Conservation (phyloP, 2,888 invertebrate genomes). For the Leptopterna dolabrata region DNA sequence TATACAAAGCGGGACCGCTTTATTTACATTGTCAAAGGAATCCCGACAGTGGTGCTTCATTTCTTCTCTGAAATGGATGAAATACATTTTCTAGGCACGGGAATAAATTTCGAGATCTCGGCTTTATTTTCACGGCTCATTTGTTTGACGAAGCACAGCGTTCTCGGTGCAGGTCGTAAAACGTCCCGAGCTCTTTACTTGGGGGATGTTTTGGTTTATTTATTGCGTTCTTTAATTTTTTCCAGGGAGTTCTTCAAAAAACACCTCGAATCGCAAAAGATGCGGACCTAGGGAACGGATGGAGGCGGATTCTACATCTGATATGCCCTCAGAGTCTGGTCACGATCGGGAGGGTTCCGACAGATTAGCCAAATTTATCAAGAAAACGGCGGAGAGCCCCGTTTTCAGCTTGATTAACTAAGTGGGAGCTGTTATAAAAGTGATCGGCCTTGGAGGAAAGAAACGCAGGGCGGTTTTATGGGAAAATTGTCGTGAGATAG, state of each 20-base stretch:
- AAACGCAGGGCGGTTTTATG: background rate
- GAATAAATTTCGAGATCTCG: background rate
- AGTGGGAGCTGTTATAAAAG: constrained; percentile 44
- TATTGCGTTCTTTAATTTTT: background rate
- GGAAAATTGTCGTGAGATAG: background rate
- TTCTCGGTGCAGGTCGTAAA: background rate
- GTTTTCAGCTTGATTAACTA: constrained; percentile 40
- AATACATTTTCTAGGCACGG: background rate
- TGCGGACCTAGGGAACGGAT: background rate
- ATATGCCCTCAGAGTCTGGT: constrained; percentile 16
- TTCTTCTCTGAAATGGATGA: background rate
- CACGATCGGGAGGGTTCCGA: constrained; percentile 22
- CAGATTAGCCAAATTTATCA: constrained; percentile 50
- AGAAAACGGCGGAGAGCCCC: background rate
- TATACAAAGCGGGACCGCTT: background rate
- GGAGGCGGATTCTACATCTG: constrained; percentile 31
- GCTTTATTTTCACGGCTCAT: background rate
- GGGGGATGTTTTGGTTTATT: no score
- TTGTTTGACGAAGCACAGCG: background rate
- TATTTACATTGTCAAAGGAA: no score
- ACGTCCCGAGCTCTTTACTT: background rate
- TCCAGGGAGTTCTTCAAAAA: background rate
- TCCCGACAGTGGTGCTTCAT: no score
- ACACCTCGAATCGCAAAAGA: background rate
- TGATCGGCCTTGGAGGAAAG: background rate